phyloP scores from a whole-genome alignment of 2,888 invertebrate genomes.

The Drosophila anomalata region DNA sequence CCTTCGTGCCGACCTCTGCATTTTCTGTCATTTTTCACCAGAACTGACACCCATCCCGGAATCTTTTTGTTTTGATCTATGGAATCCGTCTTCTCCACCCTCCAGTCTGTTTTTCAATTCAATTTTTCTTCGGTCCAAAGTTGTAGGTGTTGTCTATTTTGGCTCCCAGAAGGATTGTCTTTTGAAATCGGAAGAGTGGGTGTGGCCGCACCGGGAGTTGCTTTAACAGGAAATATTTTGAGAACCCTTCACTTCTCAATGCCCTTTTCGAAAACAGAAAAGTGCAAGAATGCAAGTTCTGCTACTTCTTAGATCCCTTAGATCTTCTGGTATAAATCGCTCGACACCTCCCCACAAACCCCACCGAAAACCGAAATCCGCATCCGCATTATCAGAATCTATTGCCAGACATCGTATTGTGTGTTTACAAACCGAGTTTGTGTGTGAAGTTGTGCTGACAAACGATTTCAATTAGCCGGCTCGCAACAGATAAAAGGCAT shows the following conservation, averaged over 20 bases:
- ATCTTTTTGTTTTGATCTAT: conserved; percentile 55
- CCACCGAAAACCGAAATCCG: conserved; percentile 20
- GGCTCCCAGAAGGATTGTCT: conserved; percentile 71
- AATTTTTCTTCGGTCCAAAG: conserved; percentile 27
- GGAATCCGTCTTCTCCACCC: conserved; percentile 48
- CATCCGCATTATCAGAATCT: conserved; percentile 33
- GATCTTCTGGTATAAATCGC: conserved; percentile 54
- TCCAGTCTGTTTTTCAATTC: conserved; percentile 2
- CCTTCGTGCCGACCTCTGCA: conserved; percentile 38
- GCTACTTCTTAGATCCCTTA: background rate
- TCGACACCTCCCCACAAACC: conserved; percentile 51
- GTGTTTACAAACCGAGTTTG: conserved; percentile 59
- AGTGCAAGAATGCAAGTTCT: conserved; percentile 2
- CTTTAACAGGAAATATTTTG: conserved; percentile 44
- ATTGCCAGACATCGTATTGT: conserved; percentile 27
- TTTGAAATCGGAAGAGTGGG: conserved; percentile 41
- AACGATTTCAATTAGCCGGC: conserved; percentile 73
- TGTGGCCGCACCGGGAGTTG: conserved; percentile 56
- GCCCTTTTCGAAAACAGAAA: conserved; percentile 10
- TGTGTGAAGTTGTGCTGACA: conserved; percentile 57
- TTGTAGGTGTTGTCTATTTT: conserved; percentile 58
- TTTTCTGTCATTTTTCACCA: conserved; percentile 71
- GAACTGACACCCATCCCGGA: conserved; percentile 66
- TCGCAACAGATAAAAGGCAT: conserved; percentile 49
- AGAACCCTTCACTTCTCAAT: conserved; percentile 17